Evolutionary conservation across 2,888 invertebrate genomes (phyloP).

Genomic region (Baccha elongata): DNA sequence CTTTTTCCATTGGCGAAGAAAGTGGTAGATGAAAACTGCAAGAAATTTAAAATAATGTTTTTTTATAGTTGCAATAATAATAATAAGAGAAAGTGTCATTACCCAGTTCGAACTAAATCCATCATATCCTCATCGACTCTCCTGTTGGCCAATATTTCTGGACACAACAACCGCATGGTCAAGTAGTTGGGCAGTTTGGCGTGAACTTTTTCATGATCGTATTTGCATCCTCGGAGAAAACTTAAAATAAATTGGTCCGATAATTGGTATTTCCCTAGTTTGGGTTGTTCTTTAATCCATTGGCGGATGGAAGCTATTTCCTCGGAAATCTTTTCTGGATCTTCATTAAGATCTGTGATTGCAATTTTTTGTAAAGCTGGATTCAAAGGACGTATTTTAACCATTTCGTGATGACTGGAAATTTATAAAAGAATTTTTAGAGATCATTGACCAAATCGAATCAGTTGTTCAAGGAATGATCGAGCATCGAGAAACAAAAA

Average conservation of each 20-base stretch:
- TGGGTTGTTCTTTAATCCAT: constrained; percentile 82
- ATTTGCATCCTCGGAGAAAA: constrained; percentile 83
- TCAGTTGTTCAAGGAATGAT: too few species aligned
- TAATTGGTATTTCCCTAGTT: constrained; percentile 73
- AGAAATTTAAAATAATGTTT: background rate
- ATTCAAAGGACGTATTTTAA: constrained; percentile 66
- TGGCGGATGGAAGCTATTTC: constrained; percentile 81
- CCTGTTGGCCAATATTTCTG: constrained; percentile 83
- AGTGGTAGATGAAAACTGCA: constrained; percentile 74
- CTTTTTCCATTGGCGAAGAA: constrained; percentile 76
- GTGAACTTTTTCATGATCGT: constrained; percentile 82
- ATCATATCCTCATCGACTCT: constrained; percentile 59
- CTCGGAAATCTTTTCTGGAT: constrained; percentile 78
- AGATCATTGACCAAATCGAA: too few species aligned
- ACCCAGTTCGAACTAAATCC: constrained; percentile 74
- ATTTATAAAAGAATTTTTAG: background rate
- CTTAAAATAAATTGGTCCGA: constrained; percentile 82
- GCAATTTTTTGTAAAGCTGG: constrained; percentile 77
- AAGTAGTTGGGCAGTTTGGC: constrained; percentile 83
- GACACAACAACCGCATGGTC: constrained; percentile 82
- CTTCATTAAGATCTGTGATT: constrained; percentile 81
- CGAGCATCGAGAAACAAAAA: too few species aligned
- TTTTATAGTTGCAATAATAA: too few species aligned
- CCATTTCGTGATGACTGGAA: constrained; percentile 39
- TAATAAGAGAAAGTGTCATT: background rate